Percentiles rank a stretch among this genome's conserved stretches.
phyloP scores from a whole-genome alignment of 2,888 invertebrate species.

The Cartodere bifasciata region DNA sequence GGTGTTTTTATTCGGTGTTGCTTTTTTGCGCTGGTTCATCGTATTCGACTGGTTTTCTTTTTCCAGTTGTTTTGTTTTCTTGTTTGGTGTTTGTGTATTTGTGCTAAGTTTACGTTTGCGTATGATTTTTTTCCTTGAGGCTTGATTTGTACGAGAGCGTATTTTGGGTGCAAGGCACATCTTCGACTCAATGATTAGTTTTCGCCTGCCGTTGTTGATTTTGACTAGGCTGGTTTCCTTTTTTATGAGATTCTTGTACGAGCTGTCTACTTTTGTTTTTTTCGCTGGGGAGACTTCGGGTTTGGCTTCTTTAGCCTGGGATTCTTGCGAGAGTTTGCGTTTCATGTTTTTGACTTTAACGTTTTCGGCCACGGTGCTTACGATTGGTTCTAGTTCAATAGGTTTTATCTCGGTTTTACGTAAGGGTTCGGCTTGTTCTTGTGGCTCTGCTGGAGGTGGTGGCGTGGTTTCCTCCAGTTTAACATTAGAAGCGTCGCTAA shows the following conservation, averaged over 20 bases:
- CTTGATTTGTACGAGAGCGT: not conserved
- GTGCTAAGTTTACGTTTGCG: constrained; percentile 28
- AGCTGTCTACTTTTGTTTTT: constrained; percentile 25
- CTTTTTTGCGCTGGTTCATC: constrained; percentile 15
- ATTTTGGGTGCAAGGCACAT: constrained; percentile 1
- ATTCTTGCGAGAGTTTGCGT: constrained; percentile 34
- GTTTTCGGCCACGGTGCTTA: constrained; percentile 33
- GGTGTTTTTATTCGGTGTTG: not conserved
- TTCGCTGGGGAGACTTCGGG: constrained; percentile 18
- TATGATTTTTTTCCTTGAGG: constrained; percentile 19
- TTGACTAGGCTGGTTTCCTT: constrained; percentile 32
- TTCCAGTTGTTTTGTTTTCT: constrained; percentile 6
- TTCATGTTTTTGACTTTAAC: constrained; percentile 37
- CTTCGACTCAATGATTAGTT: constrained; percentile 25
- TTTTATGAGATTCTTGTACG: constrained; percentile 36
- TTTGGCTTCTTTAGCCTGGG: constrained; percentile 17
- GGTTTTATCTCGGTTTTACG: constrained; percentile 7
- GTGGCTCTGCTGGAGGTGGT: constrained; percentile 6
- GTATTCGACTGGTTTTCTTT: constrained; percentile 22
- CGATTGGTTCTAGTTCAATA: constrained; percentile 24
- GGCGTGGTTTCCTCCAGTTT: constrained; percentile 9
- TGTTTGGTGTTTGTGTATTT: constrained; percentile 2
- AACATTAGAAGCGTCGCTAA: not conserved
- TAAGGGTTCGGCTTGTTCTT: constrained; percentile 8
- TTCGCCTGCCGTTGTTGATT: constrained; percentile 37